Evolutionary conservation across 2,888 invertebrate species (phyloP).

Genomic region (Campopleginae sp.): DNA sequence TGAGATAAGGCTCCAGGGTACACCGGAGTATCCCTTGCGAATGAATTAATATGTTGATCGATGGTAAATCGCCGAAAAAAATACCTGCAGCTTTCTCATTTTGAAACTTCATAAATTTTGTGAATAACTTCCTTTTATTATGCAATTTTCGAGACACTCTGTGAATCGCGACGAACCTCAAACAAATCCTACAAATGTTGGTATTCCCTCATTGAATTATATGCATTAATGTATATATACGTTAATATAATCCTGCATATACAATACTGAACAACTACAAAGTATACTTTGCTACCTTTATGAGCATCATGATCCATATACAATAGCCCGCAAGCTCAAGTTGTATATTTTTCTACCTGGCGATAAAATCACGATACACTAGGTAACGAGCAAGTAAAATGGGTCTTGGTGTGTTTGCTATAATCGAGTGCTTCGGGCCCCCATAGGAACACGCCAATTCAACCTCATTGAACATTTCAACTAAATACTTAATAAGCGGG

Average conservation of each 20-base stretch:
- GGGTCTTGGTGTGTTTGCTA: not conserved
- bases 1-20: not conserved
- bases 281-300: constrained; percentile 1
- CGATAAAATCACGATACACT: not conserved
- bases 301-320: not conserved
- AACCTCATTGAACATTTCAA: not conserved
- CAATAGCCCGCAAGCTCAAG: not conserved
- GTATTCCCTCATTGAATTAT: constrained; percentile 9
- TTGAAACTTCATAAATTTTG: not conserved
- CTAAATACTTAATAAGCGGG: not conserved
- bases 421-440: not conserved
- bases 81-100: not conserved
- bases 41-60: not conserved
- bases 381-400: constrained; percentile 9
- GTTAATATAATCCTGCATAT: not conserved
- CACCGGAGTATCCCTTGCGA: not conserved
- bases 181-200: constrained; percentile 15
- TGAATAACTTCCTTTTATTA: not conserved
- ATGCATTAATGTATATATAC: constrained; percentile 12
- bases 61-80: not conserved
- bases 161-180: not conserved
- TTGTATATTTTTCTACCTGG: not conserved
- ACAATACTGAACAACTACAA: constrained; percentile 3
- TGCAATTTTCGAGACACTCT: not conserved
- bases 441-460: not conserved